Evolutionary conservation across 2,797 vertebrate species (phyloP), one percentile per base, ranked within the genome.

Genomic region (Cossypha caffra): DNA sequence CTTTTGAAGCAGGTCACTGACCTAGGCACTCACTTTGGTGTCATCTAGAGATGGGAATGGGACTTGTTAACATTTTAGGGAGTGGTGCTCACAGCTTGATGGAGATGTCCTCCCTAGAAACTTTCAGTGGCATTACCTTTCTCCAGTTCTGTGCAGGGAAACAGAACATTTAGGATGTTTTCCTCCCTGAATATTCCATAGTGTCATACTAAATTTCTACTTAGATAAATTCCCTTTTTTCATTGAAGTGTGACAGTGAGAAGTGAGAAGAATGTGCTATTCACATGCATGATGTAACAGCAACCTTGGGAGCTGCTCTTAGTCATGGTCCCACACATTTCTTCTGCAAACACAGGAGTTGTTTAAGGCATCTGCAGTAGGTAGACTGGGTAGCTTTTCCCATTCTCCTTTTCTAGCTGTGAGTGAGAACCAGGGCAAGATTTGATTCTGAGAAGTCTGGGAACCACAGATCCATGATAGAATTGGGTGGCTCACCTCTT

Each of bases 311-410:
- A 73, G 12, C 16, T 69, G 19, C 47, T 76, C 11, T 82, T 62
- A 69, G 18, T 28, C 25, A 40, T 1, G 1, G 11, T n/a, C 20
- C 15, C 31, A 64, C 11, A 13, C 3, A 26, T 54, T 71, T 64
- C 10, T 68, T 77, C 64, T 84, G 61, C 33, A 72, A 84, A 61
- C 25, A 31, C 11, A 26, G 45, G 11, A 42, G 11, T 3, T 57
- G 21, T 71, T 40, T 62, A 69, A 77, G 40, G 20, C 19, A 23
- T 63, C 5, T 69, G 29, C 28, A 71, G 40, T 5, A 63, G 50
- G 24, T 17, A 6, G 15, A 61, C 26, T 1, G 0, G 3, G 9
- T 38, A 29, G 23, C 0, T 3, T 33, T 78, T 69, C 25, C 47
- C 25, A 20, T 59, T 85, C 3, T 54, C 12, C 35, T 58, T 67